phyloP scores from a whole-genome alignment of 2,113 vertebrate species.

The Malurus elegans region DNA sequence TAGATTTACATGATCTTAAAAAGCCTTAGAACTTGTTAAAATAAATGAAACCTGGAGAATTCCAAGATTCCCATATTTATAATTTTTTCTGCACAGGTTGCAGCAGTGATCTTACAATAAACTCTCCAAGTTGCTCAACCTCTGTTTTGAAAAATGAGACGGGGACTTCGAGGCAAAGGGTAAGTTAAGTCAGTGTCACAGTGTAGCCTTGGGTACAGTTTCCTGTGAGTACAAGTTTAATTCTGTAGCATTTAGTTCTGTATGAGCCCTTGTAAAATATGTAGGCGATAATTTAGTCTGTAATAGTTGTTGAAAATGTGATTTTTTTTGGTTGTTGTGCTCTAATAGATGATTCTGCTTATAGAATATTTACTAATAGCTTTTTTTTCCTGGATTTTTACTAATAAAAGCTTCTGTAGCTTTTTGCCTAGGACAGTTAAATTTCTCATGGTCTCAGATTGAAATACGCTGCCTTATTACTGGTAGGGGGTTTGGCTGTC shows the following conservation, averaged over 20 bases:
- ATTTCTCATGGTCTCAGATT: not conserved
- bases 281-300: not conserved
- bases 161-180: not conserved
- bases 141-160: not conserved
- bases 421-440: not conserved
- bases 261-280: not conserved
- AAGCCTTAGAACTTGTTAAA: not conserved
- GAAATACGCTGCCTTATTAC: not conserved
- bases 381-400: not conserved
- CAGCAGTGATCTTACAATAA: constrained; percentile 1
- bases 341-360: not conserved
- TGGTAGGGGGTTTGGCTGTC: not conserved
- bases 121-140: constrained; percentile 43
- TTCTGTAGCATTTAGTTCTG: not conserved
- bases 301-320: not conserved
- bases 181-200: not conserved
- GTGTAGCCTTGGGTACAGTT: not conserved
- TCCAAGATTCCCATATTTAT: not conserved
- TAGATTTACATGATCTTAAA: not conserved
- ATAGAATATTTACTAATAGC: too few relatives aligned
- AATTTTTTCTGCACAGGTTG: constrained; percentile 12
- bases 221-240: not conserved
- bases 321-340: not conserved
- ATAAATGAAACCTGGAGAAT: not conserved
- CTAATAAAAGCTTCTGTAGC: not conserved